A percentile compares a stretch with the other conserved stretches of the same genome.
Evolutionary conservation across 2,888 invertebrate genomes (phyloP).

Genomic region (Camptogramma bilineatum): DNA sequence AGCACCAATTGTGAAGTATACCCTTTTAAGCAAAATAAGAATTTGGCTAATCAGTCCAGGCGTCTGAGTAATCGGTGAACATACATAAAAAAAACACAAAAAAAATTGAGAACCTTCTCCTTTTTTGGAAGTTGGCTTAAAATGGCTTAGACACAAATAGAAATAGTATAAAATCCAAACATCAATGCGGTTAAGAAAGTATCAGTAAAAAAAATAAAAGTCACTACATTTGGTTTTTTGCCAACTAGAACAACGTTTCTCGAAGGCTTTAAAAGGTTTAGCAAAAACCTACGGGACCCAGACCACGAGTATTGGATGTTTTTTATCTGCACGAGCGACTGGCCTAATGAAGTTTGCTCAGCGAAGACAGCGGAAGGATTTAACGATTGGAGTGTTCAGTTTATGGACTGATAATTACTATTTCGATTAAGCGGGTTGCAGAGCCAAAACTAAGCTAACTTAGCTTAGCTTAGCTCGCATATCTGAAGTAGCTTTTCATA

Average conservation of each 20-base stretch:
- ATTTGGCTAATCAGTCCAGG: too few relatives aligned
- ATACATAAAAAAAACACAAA: too few relatives aligned
- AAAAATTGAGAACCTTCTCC: too few relatives aligned
- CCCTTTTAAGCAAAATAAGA: too few relatives aligned
- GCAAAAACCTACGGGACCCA: background rate
- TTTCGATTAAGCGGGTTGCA: background rate
- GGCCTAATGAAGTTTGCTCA: constrained; percentile 55
- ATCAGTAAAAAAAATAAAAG: background rate
- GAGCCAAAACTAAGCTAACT: too few relatives aligned
- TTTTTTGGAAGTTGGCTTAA: too few relatives aligned
- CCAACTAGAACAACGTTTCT: background rate
- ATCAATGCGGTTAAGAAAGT: background rate
- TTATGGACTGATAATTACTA: background rate
- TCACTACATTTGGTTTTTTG: background rate
- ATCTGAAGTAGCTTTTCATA: too few relatives aligned
- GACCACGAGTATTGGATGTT: constrained; percentile 11
- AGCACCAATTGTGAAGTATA: too few relatives aligned
- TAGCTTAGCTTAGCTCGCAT: too few relatives aligned
- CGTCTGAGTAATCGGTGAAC: too few relatives aligned
- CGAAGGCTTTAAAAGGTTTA: background rate
- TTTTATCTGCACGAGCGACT: constrained; percentile 45
- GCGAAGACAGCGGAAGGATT: constrained; percentile 44
- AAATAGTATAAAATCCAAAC: too few relatives aligned
- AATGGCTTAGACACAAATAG: too few relatives aligned
- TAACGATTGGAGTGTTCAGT: constrained; percentile 31